A percentile compares a stretch with the other conserved stretches of the same genome.
phyloP scores from a whole-genome alignment of 2,888 invertebrate genomes.

The Leptura quadrifasciata region DNA sequence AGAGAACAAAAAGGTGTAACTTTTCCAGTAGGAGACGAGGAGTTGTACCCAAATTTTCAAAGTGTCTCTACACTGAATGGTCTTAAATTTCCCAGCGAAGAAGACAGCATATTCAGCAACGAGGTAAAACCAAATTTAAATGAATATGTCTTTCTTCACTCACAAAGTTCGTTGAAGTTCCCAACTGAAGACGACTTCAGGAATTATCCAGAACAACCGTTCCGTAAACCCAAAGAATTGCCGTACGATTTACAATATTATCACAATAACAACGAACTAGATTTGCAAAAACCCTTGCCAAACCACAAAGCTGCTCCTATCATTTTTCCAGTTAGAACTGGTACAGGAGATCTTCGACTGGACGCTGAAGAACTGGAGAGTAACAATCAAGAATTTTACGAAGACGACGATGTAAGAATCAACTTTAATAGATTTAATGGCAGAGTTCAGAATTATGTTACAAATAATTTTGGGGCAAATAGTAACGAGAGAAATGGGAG shows the following conservation, averaged over 20 bases:
- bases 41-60: neutral
- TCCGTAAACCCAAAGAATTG: constrained; percentile 58
- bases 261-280: constrained; percentile 55
- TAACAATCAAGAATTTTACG: constrained; percentile 38
- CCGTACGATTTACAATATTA: constrained; percentile 50
- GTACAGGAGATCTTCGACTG: constrained; percentile 75
- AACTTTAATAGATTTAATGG: constrained; percentile 23
- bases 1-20: constrained; percentile 40
- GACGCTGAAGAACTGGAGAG: constrained; percentile 68
- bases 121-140: neutral
- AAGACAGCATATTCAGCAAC: neutral
- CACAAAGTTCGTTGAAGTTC: constrained; percentile 53
- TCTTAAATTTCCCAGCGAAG: constrained; percentile 25
- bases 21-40: constrained; percentile 47
- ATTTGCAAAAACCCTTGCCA: constrained; percentile 66
- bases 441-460: too few species aligned
- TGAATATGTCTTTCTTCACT: constrained; percentile 6
- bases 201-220: constrained; percentile 34
- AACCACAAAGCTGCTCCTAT: constrained; percentile 67
- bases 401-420: constrained; percentile 49
- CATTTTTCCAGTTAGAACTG: constrained; percentile 76
- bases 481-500: neutral
- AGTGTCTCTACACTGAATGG: neutral
- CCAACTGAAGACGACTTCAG: constrained; percentile 41
- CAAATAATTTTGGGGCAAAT: neutral